phyloP scores from a whole-genome alignment of 1,140 invertebrate genomes.

The Propsilocerus akamusi region DNA sequence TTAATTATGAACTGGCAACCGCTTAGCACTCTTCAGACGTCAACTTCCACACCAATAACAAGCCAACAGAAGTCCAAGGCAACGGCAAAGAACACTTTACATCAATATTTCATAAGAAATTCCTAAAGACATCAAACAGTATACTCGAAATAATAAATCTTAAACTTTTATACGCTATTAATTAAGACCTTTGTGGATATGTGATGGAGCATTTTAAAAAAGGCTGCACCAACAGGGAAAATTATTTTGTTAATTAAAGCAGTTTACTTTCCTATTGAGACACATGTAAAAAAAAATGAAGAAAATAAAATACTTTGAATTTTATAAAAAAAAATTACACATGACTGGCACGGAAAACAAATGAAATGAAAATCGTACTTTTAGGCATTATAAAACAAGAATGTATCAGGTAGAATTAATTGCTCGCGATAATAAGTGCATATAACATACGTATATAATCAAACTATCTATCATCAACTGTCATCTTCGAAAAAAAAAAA shows the following conservation, averaged over 20 bases:
- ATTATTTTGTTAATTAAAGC: not conserved
- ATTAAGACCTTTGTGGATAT: not conserved
- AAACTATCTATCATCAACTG: too few species aligned
- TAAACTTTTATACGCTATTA: not conserved
- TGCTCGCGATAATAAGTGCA: too few species aligned
- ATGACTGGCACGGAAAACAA: too few species aligned
- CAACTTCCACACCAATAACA: constrained; percentile 23
- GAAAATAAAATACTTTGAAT: too few species aligned
- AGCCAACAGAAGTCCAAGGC: constrained; percentile 25
- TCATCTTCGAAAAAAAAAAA: too few species aligned
- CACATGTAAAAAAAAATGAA: not conserved
- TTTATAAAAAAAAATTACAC: too few species aligned
- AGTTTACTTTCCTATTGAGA: not conserved
- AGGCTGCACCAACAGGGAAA: not conserved
- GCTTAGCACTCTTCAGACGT: constrained; percentile 13
- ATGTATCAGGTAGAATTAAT: too few species aligned
- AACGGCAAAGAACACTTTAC: constrained; percentile 28
- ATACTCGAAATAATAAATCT: too few species aligned
- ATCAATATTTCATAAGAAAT: constrained; percentile 42
- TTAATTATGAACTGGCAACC: constrained; percentile 38
- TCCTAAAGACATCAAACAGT: too few species aligned
- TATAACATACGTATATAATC: too few species aligned
- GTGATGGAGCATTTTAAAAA: not conserved
- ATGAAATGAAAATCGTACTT: too few species aligned
- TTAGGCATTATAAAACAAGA: too few species aligned